Evolutionary conservation across 1,140 invertebrate species (phyloP).

Genomic region (Plectrocnemia conspersa): DNA sequence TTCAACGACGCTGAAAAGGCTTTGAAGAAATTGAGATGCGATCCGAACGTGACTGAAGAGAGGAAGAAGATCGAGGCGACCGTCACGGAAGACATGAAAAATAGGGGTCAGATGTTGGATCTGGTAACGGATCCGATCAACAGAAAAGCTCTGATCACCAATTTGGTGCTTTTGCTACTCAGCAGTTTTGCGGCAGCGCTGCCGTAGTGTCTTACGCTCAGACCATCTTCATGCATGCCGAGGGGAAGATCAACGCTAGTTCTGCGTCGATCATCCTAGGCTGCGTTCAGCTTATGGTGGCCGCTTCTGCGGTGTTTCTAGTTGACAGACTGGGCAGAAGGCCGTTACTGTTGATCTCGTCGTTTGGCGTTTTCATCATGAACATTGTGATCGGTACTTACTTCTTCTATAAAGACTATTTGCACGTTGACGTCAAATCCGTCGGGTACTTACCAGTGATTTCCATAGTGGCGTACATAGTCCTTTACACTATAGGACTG

Average conservation of each 20-base stretch:
- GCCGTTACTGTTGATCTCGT: slow-evolving; percentile 61
- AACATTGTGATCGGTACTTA: slow-evolving; percentile 56
- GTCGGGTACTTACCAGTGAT: slow-evolving; percentile 59
- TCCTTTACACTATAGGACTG: slow-evolving; percentile 65
- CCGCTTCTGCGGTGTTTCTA: slow-evolving; percentile 56
- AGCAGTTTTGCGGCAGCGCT: slow-evolving; percentile 71
- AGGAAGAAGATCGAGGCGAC: slow-evolving; percentile 59
- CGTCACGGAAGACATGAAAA: slow-evolving; percentile 53
- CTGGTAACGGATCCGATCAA: slow-evolving; percentile 59
- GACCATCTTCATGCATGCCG: slow-evolving; percentile 60
- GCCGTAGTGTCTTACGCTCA: slow-evolving; percentile 70
- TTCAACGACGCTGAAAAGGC: slow-evolving; percentile 49
- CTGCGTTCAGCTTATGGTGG: slow-evolving; percentile 60
- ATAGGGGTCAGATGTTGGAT: slow-evolving; percentile 53
- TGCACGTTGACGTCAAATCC: slow-evolving; percentile 38
- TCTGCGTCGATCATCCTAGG: slow-evolving; percentile 62
- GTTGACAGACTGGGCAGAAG: slow-evolving; percentile 69
- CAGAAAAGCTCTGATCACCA: slow-evolving; percentile 58
- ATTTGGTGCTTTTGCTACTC: slow-evolving; percentile 61
- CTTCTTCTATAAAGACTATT: slow-evolving; percentile 48
- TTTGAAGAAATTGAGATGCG: slow-evolving; percentile 50
- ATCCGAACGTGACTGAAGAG: slow-evolving; percentile 56
- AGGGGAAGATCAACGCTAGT: slow-evolving; percentile 47
- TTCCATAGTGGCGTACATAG: slow-evolving; percentile 64
- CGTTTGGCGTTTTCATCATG: slow-evolving; percentile 51